Evolutionary conservation across 2,797 vertebrate genomes (phyloP).

Genomic region (Acrossocheilus wenchowensis): DNA sequence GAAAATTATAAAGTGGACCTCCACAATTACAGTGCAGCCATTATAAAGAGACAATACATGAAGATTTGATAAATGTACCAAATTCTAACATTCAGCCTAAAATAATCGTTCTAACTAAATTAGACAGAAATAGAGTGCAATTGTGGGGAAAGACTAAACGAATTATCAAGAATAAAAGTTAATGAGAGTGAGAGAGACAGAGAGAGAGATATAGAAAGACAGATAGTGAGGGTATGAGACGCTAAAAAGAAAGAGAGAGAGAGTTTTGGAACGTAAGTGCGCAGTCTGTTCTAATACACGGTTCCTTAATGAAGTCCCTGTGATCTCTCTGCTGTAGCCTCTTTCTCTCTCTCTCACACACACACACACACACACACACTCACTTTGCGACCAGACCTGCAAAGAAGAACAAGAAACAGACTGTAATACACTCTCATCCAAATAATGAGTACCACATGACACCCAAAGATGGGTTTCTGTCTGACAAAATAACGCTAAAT

Average conservation of each 20-base stretch:
- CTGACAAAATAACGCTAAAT: background rate
- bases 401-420: constrained; percentile 15
- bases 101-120: constrained; percentile 8
- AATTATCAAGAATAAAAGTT: constrained; percentile 45
- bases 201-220: background rate
- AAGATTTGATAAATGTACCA: constrained; percentile 5
- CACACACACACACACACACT: background rate
- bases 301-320: constrained; percentile 52
- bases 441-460: constrained; percentile 31
- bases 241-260: constrained; percentile 21
- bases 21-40: background rate
- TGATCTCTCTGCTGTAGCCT: constrained; percentile 41
- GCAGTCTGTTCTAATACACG: constrained; percentile 34
- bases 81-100: background rate
- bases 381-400: background rate
- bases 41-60: constrained; percentile 1
- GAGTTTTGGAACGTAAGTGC: constrained; percentile 19
- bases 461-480: background rate
- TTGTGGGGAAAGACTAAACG: constrained; percentile 28
- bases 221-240: background rate
- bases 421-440: background rate
- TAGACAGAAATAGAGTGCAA: constrained; percentile 47
- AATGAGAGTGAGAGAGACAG: constrained; percentile 8
- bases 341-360: background rate
- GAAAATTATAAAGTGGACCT: background rate